Conservation (phyloP, 2,888 invertebrate genomes). For the Emmelina monodactyla region DNA sequence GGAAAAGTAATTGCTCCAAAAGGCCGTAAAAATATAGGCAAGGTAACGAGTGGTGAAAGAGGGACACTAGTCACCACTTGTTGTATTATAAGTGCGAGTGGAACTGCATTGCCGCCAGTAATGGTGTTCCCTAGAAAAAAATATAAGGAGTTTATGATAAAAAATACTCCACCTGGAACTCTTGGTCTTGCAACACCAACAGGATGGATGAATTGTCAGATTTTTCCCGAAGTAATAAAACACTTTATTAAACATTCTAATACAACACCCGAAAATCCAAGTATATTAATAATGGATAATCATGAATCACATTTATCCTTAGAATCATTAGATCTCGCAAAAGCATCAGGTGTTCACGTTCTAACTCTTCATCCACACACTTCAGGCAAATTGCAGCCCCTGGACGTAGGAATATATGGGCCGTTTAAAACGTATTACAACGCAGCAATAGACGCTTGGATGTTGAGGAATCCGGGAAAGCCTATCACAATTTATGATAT, state of each 20-base stretch:
- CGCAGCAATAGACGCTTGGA: no score
- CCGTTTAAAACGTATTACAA: no score
- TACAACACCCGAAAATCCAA: slow-evolving; percentile 17
- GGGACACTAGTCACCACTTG: slow-evolving; percentile 15
- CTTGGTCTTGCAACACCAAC: slow-evolving; percentile 5
- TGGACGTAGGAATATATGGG: no score
- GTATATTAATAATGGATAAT: slow-evolving; percentile 26
- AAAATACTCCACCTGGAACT: slow-evolving; percentile 6
- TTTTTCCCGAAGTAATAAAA: slow-evolving; percentile 23
- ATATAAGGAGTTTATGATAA: slow-evolving; percentile 7
- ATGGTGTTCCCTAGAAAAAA: slow-evolving; percentile 11
- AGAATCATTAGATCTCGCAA: no score
- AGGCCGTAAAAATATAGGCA: slow-evolving; percentile 9
- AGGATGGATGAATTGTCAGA: slow-evolving; percentile 9
- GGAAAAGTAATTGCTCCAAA: slow-evolving; percentile 10
- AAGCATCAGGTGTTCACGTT: no score
- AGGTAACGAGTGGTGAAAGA: slow-evolving; percentile 13
- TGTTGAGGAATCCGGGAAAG: no score
- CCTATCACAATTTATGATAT: no score
- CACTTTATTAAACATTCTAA: slow-evolving; percentile 22
- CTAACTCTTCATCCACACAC: no score
- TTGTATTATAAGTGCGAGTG: slow-evolving; percentile 7
- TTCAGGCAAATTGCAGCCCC: no score
- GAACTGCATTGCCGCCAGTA: slow-evolving; percentile 8
- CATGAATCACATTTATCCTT: slow-evolving; percentile 29